These are phyloP conservation scores for Penaeus indicus DNA, from an alignment of 1,140 invertebrate genomes.

Conservation along the genomic window DNA sequence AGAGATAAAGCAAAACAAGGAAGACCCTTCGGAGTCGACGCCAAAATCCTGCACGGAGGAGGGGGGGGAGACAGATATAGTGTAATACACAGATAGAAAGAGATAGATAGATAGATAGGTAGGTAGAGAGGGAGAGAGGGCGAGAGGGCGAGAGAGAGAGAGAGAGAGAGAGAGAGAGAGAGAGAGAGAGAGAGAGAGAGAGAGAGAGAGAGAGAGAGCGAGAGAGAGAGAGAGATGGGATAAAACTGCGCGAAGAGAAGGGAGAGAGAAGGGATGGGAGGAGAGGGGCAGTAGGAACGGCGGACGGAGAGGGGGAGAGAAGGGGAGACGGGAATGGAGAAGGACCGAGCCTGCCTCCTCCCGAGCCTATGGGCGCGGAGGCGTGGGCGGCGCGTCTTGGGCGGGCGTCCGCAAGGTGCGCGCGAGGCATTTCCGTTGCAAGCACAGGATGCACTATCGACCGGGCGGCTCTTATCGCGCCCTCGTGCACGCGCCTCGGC, in stretches of 20 bases:
- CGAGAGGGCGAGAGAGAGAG: too few relatives aligned
- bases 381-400: neutral
- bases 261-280: neutral
- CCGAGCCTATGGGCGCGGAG: too few relatives aligned
- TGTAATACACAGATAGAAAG: too few relatives aligned
- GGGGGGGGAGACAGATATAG: too few relatives aligned
- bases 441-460: constrained; percentile 31
- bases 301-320: constrained; percentile 14
- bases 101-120: too few relatives aligned
- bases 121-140: too few relatives aligned
- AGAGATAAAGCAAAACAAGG: too few relatives aligned
- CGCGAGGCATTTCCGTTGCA: neutral
- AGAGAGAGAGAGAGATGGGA: neutral
- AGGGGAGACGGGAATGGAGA: neutral
- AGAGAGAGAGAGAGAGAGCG: too few relatives aligned
- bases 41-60: too few relatives aligned
- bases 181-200: neutral
- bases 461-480: constrained; percentile 6
- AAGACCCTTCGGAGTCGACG: too few relatives aligned
- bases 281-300: neutral
- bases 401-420: neutral
- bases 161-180: neutral
- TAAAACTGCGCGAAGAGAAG: too few relatives aligned
- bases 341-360: neutral
- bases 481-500: neutral